Evolutionary conservation across 2,797 vertebrate genomes (phyloP).

Genomic region (Pseudotriccus pelzelni): DNA sequence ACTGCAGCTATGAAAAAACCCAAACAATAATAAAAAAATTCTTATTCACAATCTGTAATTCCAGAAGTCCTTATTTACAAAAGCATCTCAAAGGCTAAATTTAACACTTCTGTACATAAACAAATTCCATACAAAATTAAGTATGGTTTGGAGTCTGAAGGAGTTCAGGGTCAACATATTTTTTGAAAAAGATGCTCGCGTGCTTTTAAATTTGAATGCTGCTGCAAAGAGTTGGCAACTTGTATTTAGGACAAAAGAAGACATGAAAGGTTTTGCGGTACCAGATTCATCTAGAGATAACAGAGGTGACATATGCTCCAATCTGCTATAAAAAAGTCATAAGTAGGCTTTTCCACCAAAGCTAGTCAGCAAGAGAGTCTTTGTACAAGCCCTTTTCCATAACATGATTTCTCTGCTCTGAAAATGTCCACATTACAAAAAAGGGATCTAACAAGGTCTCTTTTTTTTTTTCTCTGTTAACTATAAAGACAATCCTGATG

Average conservation of each 20-base stretch:
- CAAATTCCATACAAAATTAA: background rate
- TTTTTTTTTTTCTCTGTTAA: background rate
- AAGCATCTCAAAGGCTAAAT: background rate
- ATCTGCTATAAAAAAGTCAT: background rate
- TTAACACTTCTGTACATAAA: background rate
- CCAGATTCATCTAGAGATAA: background rate
- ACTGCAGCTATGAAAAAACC: background rate
- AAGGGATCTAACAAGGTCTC: background rate
- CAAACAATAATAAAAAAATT: background rate
- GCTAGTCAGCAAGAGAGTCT: background rate
- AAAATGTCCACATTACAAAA: background rate
- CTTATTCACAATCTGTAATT: background rate
- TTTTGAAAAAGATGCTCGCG: background rate
- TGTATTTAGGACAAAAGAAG: background rate
- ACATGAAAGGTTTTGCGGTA: background rate
- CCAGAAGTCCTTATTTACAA: background rate
- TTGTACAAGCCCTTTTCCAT: background rate
- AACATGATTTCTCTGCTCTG: background rate
- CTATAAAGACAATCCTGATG: background rate
- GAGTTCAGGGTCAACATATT: background rate
- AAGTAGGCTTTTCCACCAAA: background rate
- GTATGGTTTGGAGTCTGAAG: background rate
- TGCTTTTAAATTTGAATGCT: background rate
- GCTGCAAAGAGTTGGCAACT: background rate
- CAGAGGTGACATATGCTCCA: accelerated